Evolutionary conservation across 1,140 invertebrate genomes (phyloP).

Genomic region (Hirudo medicinalis): DNA sequence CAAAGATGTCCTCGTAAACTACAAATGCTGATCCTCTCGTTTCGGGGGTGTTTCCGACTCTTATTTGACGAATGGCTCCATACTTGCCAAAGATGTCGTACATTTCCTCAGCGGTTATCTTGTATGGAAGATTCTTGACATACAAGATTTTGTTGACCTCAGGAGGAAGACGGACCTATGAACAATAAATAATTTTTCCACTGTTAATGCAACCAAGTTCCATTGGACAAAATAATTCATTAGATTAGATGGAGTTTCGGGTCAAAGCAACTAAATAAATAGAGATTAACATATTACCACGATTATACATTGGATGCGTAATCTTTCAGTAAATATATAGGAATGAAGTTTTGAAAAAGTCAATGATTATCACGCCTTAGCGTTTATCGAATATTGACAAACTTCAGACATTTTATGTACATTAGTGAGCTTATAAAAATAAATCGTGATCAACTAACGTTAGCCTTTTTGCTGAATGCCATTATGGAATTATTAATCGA

Average conservation of each 20-base stretch:
- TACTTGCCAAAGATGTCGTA: slow-evolving; percentile 99
- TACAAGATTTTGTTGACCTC: slow-evolving; percentile 97
- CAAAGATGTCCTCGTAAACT: slow-evolving; percentile 98
- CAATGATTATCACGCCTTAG: neutral
- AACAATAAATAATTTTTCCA: slow-evolving; percentile 12
- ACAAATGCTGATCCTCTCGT: slow-evolving; percentile 97
- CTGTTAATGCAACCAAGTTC: neutral
- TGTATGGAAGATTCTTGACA: slow-evolving; percentile 92
- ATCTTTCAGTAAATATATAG: neutral
- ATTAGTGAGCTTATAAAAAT: neutral
- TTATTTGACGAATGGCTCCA: slow-evolving; percentile 92
- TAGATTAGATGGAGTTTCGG: neutral
- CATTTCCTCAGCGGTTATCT: slow-evolving; percentile 99
- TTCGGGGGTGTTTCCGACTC: slow-evolving; percentile 95
- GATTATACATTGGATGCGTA: neutral
- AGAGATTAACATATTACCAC: neutral
- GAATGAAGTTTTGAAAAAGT: neutral
- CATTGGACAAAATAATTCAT: neutral
- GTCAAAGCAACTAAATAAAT: neutral
- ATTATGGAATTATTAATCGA: neutral
- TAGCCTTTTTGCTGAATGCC: slow-evolving; percentile 2
- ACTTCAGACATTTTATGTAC: neutral
- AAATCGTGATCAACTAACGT: neutral
- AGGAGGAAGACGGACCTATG: slow-evolving; percentile 81
- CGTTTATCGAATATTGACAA: neutral